Evolutionary conservation across 2,113 vertebrate species (phyloP).

Genomic region (Lethenteron reissneri): DNA sequence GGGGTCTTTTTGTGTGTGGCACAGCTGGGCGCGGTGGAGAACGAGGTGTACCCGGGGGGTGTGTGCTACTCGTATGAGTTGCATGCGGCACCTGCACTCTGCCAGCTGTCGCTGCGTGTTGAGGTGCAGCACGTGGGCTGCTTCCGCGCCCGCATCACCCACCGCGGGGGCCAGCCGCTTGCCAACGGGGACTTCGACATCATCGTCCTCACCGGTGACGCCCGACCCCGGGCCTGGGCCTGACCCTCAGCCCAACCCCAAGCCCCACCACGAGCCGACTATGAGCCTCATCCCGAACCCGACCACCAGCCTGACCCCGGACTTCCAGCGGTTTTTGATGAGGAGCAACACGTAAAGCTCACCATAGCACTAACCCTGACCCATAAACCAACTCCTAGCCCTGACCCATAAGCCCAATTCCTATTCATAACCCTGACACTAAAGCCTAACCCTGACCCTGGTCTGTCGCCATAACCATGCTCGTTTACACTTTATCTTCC

Average conservation of each 20-base stretch:
- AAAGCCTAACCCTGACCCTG: neutral
- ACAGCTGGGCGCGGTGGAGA: too few species aligned
- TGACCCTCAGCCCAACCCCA: too few species aligned
- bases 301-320: neutral
- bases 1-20: too few species aligned
- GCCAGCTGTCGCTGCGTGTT: slow-evolving; percentile 59
- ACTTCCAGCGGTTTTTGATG: neutral
- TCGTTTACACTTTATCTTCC: slow-evolving; percentile 7
- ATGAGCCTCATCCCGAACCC: neutral
- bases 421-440: too few species aligned
- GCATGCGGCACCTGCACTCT: slow-evolving; percentile 27
- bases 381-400: neutral
- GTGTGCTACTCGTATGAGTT: slow-evolving; percentile 1
- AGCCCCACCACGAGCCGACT: neutral
- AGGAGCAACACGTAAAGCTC: neutral
- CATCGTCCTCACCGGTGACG: slow-evolving; percentile 86
- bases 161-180: slow-evolving; percentile 58
- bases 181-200: slow-evolving; percentile 94
- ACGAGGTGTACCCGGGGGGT: neutral
- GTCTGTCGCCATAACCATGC: neutral
- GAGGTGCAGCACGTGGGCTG: slow-evolving; percentile 59
- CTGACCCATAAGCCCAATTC: too few species aligned
- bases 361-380: neutral
- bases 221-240: neutral
- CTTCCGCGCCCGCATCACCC: slow-evolving; percentile 67